Conservation (phyloP, 2,888 invertebrate genomes). For the Morpho deidamia region DNA sequence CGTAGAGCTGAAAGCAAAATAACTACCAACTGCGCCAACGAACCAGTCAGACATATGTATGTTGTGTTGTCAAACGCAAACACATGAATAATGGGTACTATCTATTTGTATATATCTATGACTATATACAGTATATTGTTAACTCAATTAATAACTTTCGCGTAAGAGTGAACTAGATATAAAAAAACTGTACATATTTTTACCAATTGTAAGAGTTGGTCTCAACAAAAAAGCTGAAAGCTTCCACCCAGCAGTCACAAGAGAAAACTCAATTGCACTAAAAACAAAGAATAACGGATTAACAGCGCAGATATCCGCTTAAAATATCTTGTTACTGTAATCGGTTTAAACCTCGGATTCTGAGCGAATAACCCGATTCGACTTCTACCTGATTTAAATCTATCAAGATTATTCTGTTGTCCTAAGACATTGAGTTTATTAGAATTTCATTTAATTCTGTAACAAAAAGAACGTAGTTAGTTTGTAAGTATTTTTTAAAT, state of each 20-base stretch:
- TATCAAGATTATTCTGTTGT: background rate
- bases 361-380: conserved; percentile 43
- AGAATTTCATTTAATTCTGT: background rate
- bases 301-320: conserved; percentile 43
- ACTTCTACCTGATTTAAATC: conserved; percentile 46
- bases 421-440: background rate
- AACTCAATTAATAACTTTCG: conserved; percentile 12
- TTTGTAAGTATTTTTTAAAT: no score
- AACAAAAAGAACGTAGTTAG: no score
- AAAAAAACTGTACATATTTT: conserved; percentile 7
- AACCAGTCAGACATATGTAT: no score
- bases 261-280: conserved; percentile 21
- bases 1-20: no score
- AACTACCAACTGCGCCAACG: no score
- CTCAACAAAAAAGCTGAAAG: conserved; percentile 13
- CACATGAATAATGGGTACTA: no score
- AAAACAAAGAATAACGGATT: conserved; percentile 31
- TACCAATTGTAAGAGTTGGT: conserved; percentile 14
- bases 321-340: conserved; percentile 69
- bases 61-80: no score
- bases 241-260: conserved; percentile 11
- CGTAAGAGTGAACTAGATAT: conserved; percentile 8
- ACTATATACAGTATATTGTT: no score
- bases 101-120: no score
- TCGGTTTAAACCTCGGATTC: conserved; percentile 58